Conservation (phyloP, 1,140 invertebrate species). For the Drosophila micromelanica region DNA sequence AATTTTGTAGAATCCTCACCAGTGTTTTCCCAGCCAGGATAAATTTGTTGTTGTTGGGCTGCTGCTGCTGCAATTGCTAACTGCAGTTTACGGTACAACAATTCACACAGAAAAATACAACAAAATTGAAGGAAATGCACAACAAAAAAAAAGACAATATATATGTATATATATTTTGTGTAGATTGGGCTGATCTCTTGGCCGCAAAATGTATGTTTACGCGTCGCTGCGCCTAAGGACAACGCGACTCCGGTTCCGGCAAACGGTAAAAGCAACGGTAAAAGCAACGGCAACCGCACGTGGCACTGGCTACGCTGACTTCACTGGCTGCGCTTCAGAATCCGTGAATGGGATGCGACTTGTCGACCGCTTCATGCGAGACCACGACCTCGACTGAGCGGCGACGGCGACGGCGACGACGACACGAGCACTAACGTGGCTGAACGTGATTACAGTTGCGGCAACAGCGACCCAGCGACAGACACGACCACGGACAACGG, state of each 20-base stretch:
- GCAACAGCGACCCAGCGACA: slow-evolving; percentile 7
- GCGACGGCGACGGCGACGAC: slow-evolving; percentile 37
- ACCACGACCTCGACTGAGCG: slow-evolving; percentile 66
- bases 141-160: slow-evolving; percentile 23
- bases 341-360: slow-evolving; percentile 24
- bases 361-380: slow-evolving; percentile 55
- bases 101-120: slow-evolving; percentile 33
- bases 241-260: slow-evolving; percentile 10
- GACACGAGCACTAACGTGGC: slow-evolving; percentile 14
- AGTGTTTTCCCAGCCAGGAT: background rate
- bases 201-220: slow-evolving; percentile 20
- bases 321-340: slow-evolving; percentile 10
- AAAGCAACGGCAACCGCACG: slow-evolving; percentile 7
- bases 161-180: background rate
- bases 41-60: background rate
- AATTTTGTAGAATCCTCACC: slow-evolving; percentile 4
- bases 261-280: background rate
- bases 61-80: slow-evolving; percentile 3
- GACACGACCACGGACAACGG: slow-evolving; percentile 22
- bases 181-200: slow-evolving; percentile 11
- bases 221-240: slow-evolving; percentile 18
- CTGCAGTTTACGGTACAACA: slow-evolving; percentile 14
- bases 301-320: slow-evolving; percentile 20
- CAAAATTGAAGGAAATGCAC: slow-evolving; percentile 10
- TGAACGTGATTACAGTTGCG: slow-evolving; percentile 7